Evolutionary conservation across 2,888 invertebrate species (phyloP), one percentile per base, ranked within the genome.

Genomic region (Lasioglossum leucozonium): DNA sequence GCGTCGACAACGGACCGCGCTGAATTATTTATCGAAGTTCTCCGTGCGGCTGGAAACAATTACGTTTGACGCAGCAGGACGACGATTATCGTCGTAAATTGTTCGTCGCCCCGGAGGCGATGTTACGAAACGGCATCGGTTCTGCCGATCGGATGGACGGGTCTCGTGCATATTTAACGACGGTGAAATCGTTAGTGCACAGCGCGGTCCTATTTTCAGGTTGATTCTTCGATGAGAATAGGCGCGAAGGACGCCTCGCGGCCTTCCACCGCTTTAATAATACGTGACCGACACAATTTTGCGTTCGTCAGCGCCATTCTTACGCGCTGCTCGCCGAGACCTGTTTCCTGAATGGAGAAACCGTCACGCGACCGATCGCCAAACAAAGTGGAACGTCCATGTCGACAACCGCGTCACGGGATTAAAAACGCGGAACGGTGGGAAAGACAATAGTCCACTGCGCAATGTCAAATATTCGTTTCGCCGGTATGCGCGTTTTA

Each of bases 131-230:
- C 65, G 22, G 65, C 34, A 34, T 40, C 5, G 44, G 65, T 18
- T 13, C 4, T 18, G 8, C 42, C 67, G 67, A 47, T 81, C 71
- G 76, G 71, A 11, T 75, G 71, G 37, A 67, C 47, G 42, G 69
- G 69, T 34, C 34, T 34, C 72, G 72, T 77, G 82, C 76, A 77
- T 40, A 74, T 75, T 81, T 82, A 86, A 79, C 73, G 34, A n/a
- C 26, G 76, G 34, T 44, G 47, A 72, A 71, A 65, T 51, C 77
- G 42, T 82, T 65, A n/a, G 55, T 58, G 73, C 69, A 47, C n/a
- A 79, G 40, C 65, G 40, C 76, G 67, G n/a, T n/a, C 84, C 84
- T 88, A 89, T 86, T 89, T 88, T 86, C n/a, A 88, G 86, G 82
- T 79, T 81, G 72, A 77, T 79, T 80, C 85, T 75, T 76, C 79